Conservation (phyloP, 92 coral and sea anemone species). For the Nematostella vectensis region DNA sequence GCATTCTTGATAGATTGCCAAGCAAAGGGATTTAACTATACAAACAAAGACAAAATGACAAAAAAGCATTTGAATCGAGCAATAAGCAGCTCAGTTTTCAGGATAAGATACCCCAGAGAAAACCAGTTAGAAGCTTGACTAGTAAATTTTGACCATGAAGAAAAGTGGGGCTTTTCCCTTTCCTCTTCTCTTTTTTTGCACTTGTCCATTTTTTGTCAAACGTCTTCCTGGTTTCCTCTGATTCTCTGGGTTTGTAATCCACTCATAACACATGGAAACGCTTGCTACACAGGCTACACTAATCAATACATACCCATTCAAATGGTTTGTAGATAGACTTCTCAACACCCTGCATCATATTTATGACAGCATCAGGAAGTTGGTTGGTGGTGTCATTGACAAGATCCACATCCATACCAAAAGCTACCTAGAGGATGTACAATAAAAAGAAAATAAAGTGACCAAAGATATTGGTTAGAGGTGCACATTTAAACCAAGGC, state of each 20-base stretch:
- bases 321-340: conserved; percentile 36
- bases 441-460: background rate
- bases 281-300: too few species aligned
- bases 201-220: too few species aligned
- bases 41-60: background rate
- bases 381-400: conserved; percentile 46
- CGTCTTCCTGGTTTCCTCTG: too few species aligned
- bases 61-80: too few species aligned
- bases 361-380: conserved; percentile 51
- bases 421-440: conserved; percentile 39
- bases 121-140: too few species aligned
- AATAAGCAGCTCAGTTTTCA: too few species aligned
- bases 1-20: conserved; percentile 29
- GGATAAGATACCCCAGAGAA: too few species aligned
- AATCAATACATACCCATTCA: conserved; percentile 17
- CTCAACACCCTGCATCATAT: conserved; percentile 49
- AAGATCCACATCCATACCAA: conserved; percentile 58
- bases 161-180: too few species aligned
- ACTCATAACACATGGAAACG: too few species aligned
- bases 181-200: too few species aligned
- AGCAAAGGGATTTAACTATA: conserved; percentile 16
- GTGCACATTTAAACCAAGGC: background rate
- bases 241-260: too few species aligned
- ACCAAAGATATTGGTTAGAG: background rate
- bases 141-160: too few species aligned